These are phyloP conservation scores for Cepphus grylle DNA, from an alignment of 2,113 vertebrate species.

Conservation along the genomic window DNA sequence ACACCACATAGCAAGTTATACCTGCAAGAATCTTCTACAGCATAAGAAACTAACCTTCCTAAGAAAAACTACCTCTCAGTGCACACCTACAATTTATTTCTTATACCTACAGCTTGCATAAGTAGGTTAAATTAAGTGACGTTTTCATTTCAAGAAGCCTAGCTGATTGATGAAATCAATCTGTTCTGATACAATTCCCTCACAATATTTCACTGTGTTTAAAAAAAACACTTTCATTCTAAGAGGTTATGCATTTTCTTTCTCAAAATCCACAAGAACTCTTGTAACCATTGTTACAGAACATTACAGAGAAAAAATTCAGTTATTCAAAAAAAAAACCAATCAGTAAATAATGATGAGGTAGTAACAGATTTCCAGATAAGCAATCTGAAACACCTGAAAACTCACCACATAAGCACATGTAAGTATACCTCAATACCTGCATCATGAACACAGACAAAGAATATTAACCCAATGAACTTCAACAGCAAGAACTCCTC, in stretches of 20 bases:
- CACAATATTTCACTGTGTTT: not conserved
- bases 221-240: not conserved
- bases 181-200: not conserved
- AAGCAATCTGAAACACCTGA: not conserved
- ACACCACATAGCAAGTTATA: not conserved
- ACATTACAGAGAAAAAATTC: accelerated
- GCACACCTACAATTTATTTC: not conserved
- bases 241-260: not conserved
- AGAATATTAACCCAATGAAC: accelerated
- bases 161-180: not conserved
- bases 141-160: not conserved
- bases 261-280: not conserved
- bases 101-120: not conserved
- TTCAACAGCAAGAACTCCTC: not conserved
- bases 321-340: not conserved
- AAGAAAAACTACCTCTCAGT: not conserved
- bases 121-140: not conserved
- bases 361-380: not conserved
- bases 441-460: not conserved
- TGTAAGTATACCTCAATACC: not conserved
- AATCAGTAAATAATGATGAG: not conserved
- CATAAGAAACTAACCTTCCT: not conserved
- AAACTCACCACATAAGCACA: not conserved
- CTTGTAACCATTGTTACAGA: not conserved
- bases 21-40: not conserved